A percentile compares a stretch with the other conserved stretches of the same genome.
Evolutionary conservation across 2,797 vertebrate genomes (phyloP).

Genomic region (Enteromius viviparus): DNA sequence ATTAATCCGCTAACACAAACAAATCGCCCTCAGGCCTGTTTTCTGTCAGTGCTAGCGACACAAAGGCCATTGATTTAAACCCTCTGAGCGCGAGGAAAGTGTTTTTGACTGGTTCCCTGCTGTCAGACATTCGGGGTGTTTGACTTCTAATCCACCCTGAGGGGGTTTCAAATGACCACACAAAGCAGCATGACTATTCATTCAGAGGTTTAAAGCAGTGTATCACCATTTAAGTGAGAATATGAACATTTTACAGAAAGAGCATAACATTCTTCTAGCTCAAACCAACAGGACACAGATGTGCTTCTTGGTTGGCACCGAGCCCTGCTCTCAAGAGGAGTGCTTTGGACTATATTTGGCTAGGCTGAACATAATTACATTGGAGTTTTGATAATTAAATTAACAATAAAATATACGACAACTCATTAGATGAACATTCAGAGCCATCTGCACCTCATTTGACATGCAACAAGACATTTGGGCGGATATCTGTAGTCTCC

Average conservation of each 20-base stretch:
- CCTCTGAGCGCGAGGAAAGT: slow-evolving; percentile 35
- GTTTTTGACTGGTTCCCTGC: slow-evolving; percentile 49
- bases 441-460: slow-evolving; percentile 21
- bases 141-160: slow-evolving; percentile 46
- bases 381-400: slow-evolving; percentile 37
- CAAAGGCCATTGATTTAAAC: slow-evolving; percentile 61
- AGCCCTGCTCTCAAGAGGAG: slow-evolving; percentile 25
- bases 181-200: slow-evolving; percentile 14
- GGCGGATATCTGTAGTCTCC: slow-evolving; percentile 24
- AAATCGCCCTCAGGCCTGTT: slow-evolving; percentile 53
- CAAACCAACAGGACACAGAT: slow-evolving; percentile 25
- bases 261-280: background rate
- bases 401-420: slow-evolving; percentile 25
- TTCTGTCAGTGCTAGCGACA: slow-evolving; percentile 44
- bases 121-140: slow-evolving; percentile 48
- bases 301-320: slow-evolving; percentile 23
- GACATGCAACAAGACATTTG: slow-evolving; percentile 35
- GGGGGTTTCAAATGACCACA: slow-evolving; percentile 42
- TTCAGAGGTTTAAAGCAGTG: slow-evolving; percentile 10
- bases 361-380: slow-evolving; percentile 32
- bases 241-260: background rate
- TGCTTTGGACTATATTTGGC: slow-evolving; percentile 15
- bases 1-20: slow-evolving; percentile 56
- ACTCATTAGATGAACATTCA: slow-evolving; percentile 21
- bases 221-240: slow-evolving; percentile 14